Base-by-base conservation (phyloP, 2,797 vertebrate species). In the Anguilla marmorata region DNA sequence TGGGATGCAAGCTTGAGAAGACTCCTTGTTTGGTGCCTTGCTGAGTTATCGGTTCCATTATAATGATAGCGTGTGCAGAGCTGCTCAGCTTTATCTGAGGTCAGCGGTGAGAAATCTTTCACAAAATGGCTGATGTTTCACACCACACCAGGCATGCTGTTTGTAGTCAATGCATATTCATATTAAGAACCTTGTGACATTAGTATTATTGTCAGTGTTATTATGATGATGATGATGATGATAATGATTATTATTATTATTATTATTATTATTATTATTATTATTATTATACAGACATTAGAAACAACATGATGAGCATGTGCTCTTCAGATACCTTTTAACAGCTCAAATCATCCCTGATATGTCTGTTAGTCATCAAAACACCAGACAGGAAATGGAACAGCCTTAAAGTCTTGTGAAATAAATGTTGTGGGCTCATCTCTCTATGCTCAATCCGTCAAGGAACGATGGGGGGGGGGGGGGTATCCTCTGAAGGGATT, bases 11-110 rank as follows among this genome's bases (percentile, higher is more conserved):
- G 27, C 33, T 54, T 85, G 83, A 85, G n/a, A 63, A 66, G 41
- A 87, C n/a, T 88, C 60, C 48, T 83, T 72, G 21, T 56, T 50
- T 88, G 66, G 83, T 84, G 52, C n/a, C n/a, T 14, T 37, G 30
- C 69, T 66, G 48, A 88, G 41, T 66, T 72, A 83, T 74, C 45
- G 85, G 66, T 74, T 41, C 83, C 87, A 54, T 74, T 88, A 6
- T 1, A 85, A 74, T 85, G 80, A 33, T 69, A 50, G 50, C 84
- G 80, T 33, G 82, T 3, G 60, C 66, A 21, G 50, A 54, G 27
- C 8, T 14, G 11, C 54, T 24, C 24, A 63, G 3, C 33, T 41
- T 14, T 3, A 24, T 4, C 16, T 37, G 56, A 33, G 27, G 19
- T 66, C 19, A 16, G 58, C 63, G 1, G 85, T 66, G 16, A 66